Evolutionary conservation across 2,113 vertebrate species (phyloP).

Genomic region (Bucco capensis): DNA sequence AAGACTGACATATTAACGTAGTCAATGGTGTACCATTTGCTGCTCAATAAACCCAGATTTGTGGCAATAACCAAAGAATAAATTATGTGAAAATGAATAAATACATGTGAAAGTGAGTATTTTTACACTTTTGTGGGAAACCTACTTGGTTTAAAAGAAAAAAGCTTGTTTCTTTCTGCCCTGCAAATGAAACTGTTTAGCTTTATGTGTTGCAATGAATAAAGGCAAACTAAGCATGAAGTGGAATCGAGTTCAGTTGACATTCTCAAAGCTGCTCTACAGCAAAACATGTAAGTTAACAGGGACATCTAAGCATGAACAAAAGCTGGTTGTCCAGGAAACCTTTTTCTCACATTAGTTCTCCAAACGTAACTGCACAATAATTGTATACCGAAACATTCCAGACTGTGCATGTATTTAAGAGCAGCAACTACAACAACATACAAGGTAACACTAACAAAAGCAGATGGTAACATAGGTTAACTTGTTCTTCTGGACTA

Average conservation of each 20-base stretch:
- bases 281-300: background rate
- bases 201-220: background rate
- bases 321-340: background rate
- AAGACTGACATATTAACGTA: background rate
- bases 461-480: background rate
- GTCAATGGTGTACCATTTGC: background rate
- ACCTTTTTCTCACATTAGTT: background rate
- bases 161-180: background rate
- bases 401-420: background rate
- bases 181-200: background rate
- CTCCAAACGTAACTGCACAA: background rate
- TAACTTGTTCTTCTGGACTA: conserved; percentile 24
- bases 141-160: background rate
- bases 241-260: background rate
- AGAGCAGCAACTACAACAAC: background rate
- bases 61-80: background rate
- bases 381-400: background rate
- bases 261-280: background rate
- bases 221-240: background rate
- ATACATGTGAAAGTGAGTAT: background rate
- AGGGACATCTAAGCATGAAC: background rate
- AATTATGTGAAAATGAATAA: background rate
- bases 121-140: background rate
- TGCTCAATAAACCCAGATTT: background rate
- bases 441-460: background rate